phyloP scores from a whole-genome alignment of 2,888 invertebrate genomes.

The Drosophila robusta region DNA sequence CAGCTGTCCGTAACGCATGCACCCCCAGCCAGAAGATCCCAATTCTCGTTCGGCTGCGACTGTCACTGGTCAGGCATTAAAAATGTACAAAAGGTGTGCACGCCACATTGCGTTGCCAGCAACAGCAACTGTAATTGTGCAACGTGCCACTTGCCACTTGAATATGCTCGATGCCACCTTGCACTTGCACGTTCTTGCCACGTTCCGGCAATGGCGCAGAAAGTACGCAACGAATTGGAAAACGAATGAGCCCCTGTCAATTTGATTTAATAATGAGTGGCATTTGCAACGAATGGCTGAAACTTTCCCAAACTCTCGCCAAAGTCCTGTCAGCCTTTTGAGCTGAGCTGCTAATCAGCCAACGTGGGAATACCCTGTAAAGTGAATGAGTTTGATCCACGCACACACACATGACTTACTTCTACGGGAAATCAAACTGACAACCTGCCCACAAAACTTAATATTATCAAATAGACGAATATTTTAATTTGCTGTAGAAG shows the following conservation, averaged over 20 bases:
- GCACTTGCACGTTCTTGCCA: slow-evolving; percentile 25
- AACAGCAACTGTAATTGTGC: slow-evolving; percentile 37
- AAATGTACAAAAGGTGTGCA: slow-evolving; percentile 41
- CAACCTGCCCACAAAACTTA: no score
- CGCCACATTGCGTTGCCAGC: slow-evolving; percentile 26
- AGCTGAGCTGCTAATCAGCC: slow-evolving; percentile 12
- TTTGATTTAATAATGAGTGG: slow-evolving; percentile 73
- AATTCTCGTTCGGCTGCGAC: not conserved
- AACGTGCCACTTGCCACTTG: slow-evolving; percentile 6
- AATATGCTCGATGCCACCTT: not conserved
- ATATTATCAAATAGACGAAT: no score
- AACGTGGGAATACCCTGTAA: not conserved
- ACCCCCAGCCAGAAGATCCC: not conserved
- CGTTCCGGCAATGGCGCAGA: slow-evolving; percentile 9
- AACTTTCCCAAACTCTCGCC: slow-evolving; percentile 17
- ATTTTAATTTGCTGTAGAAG: no score
- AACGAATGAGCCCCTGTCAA: slow-evolving; percentile 61
- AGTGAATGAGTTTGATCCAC: not conserved
- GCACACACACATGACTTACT: no score
- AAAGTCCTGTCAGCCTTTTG: not conserved
- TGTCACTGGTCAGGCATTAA: slow-evolving; percentile 37
- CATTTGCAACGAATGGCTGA: slow-evolving; percentile 40
- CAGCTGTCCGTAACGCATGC: slow-evolving; percentile 1
- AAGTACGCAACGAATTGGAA: slow-evolving; percentile 34
- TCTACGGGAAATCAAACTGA: no score